phyloP scores from a whole-genome alignment of 2,797 vertebrate genomes.

The Cossypha dichroa region DNA sequence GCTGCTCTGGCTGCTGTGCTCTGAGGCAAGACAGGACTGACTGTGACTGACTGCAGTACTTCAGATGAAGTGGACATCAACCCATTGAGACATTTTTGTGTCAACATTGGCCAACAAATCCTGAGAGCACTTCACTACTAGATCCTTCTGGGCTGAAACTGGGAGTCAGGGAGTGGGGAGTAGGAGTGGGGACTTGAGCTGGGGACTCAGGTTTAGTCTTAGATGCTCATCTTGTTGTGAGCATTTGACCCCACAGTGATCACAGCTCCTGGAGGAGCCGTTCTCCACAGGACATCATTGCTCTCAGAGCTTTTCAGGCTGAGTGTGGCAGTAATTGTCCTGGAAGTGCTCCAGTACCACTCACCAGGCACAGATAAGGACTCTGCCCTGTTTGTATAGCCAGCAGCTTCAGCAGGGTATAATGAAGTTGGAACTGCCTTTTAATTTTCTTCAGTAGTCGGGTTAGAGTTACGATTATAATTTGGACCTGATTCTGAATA shows the following conservation, averaged over 20 bases:
- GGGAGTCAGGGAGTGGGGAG: neutral
- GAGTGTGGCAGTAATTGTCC: neutral
- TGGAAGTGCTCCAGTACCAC: neutral
- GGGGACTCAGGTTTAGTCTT: neutral
- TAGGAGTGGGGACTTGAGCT: neutral
- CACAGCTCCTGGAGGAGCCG: neutral
- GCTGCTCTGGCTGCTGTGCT: neutral
- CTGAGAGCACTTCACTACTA: neutral
- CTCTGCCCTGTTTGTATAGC: conserved; percentile 7
- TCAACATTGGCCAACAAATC: neutral
- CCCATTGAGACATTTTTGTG: rapidly evolving
- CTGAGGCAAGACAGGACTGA: neutral
- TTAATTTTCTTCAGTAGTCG: conserved; percentile 52
- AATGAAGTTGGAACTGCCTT: conserved; percentile 54
- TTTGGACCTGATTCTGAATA: conserved; percentile 62
- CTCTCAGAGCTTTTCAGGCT: neutral
- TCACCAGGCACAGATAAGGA: neutral
- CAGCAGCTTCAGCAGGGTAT: conserved; percentile 26
- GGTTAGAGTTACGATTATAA: conserved; percentile 47
- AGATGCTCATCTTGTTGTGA: neutral
- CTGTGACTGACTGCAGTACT: neutral
- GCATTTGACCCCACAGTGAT: neutral
- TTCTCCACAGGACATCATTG: rapidly evolving
- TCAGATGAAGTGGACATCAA: neutral
- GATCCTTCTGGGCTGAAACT: neutral